Percentiles rank a stretch among this genome's conserved stretches.
These are phyloP conservation scores for Trypoxylon attenuatum DNA, from an alignment of 2,888 invertebrate species.

Conservation along the genomic window DNA sequence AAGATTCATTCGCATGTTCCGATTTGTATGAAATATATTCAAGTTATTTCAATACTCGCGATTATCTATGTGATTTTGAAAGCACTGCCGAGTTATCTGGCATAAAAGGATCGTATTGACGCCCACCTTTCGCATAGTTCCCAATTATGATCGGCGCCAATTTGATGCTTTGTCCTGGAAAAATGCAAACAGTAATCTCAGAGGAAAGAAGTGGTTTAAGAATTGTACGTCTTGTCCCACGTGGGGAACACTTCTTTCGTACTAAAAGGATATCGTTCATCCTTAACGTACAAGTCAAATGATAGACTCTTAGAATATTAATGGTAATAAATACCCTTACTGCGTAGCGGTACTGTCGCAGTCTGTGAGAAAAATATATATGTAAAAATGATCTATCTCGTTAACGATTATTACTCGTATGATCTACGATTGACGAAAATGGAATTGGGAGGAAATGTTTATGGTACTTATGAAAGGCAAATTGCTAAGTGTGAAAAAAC, in stretches of 20 bases:
- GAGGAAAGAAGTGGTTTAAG: conserved; percentile 60
- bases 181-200: conserved; percentile 64
- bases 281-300: too few species aligned
- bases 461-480: conserved; percentile 13
- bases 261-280: too few species aligned
- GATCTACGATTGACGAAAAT: too few species aligned
- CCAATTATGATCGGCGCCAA: conserved; percentile 55
- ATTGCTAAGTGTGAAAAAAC: conserved; percentile 11
- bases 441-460: not conserved
- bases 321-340: conserved; percentile 1
- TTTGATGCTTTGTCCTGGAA: conserved; percentile 65
- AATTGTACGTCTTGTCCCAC: too few species aligned
- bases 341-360: conserved; percentile 2
- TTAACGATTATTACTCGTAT: conserved; percentile 10
- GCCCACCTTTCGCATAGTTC: conserved; percentile 64
- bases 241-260: conserved; percentile 7
- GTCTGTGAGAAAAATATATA: conserved; percentile 6
- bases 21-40: not conserved
- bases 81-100: too few species aligned
- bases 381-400: conserved; percentile 2
- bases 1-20: not conserved
- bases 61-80: too few species aligned
- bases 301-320: not conserved
- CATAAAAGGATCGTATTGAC: conserved; percentile 44
- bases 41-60: too few species aligned